A percentile compares a stretch with the other conserved stretches of the same genome.
Evolutionary conservation across 2,797 vertebrate species (phyloP).

Genomic region (Pangasius larnaudii): DNA sequence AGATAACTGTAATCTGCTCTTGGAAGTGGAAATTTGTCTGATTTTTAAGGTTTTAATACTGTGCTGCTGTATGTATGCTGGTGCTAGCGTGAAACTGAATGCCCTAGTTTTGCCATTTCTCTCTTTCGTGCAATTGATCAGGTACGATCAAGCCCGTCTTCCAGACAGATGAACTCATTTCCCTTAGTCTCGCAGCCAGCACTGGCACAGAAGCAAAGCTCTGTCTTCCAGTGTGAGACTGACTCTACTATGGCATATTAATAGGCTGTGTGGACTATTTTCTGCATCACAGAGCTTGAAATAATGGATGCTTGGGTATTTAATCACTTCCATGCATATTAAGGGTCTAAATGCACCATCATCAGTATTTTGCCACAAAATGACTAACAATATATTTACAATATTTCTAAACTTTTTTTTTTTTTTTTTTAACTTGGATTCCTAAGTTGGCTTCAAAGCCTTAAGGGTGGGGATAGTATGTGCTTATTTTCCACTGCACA

Average conservation of each 20-base stretch:
- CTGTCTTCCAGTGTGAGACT: not conserved
- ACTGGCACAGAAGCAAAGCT: not conserved
- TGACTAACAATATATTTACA: not conserved
- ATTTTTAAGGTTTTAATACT: not conserved
- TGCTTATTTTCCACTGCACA: slow-evolving; percentile 34
- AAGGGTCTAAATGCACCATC: not conserved
- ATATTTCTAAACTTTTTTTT: not conserved
- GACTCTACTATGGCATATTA: not conserved
- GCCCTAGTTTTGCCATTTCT: not conserved
- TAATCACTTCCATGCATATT: not conserved
- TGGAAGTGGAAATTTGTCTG: not conserved
- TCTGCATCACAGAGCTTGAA: not conserved
- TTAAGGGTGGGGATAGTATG: slow-evolving; percentile 5
- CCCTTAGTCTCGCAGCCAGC: not conserved
- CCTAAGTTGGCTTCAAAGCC: not conserved
- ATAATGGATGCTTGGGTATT: not conserved
- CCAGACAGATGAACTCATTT: slow-evolving; percentile 5
- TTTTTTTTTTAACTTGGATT: not conserved
- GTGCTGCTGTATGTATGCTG: not conserved
- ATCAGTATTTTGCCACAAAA: not conserved
- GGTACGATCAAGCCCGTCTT: not conserved
- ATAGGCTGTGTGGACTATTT: not conserved
- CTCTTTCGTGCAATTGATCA: not conserved
- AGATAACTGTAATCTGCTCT: slow-evolving; percentile 12
- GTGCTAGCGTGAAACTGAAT: not conserved